Base-by-base conservation (phyloP, 2,113 vertebrate genomes). In the Passer montanus region DNA sequence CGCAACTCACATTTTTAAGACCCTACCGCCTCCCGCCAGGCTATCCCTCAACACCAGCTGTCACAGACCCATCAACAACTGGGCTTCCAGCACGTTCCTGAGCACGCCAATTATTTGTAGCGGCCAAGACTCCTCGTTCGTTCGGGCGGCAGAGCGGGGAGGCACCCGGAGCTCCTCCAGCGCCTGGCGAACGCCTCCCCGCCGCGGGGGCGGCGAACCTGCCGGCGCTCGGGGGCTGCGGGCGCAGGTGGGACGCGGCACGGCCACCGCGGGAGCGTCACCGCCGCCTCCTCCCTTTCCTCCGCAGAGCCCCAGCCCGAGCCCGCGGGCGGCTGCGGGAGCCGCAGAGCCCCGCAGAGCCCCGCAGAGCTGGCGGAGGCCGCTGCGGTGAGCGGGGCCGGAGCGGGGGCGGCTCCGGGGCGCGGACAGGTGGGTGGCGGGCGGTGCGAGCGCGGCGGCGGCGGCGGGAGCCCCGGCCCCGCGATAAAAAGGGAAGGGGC, bases 41-140 rank as follows among this genome's bases (percentile, higher is more conserved):
- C 52, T 74, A 79, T 15, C 33, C 44, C 77, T n/a, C n/a, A 5
- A n/a, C 64, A n/a, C 8, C 87, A 31, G 56, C 58, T 84, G 64
- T 41, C 49, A 44, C 41, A 69, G 53, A 72, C 52, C 37, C 89
- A 24, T 4, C 84, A 44, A 62, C 69, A 52, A 13, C 62, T 1
- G 58, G 78, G 56, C 85, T 92, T 93, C 85, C 93, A 81, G 90
- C 85, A 84, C 15, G 18, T 77, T 95, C 93, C 72, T 10, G 27
- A 63, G 3, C 49, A 6, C 0, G 53, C 9, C 3, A 21, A 33
- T 47, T 21, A 15, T 4, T 15, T 13, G 64, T 17, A 53, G 15
- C 67, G 59, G 43, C 39, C 80, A 2, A 31, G 83, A 22, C 72
- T 3, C 16, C 22, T 17, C 37, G 74, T 5, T 47, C 4, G 6